Evolutionary conservation across 2,113 vertebrate species (phyloP), one percentile per base, ranked within the genome.

Genomic region (Dendrocopos noguchii): DNA sequence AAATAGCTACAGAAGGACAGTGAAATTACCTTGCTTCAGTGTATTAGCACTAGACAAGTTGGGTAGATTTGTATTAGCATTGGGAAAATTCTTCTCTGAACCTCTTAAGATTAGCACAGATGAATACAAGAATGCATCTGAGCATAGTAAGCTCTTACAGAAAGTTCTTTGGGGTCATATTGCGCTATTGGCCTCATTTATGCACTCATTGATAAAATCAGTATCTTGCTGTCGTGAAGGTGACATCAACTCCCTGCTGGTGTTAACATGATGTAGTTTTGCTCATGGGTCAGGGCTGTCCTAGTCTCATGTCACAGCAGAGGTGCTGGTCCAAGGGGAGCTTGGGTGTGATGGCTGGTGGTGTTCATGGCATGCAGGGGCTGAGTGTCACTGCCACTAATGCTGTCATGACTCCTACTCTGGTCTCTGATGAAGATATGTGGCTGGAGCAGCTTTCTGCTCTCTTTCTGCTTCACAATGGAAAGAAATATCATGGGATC

Each of bases 301-400:
- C 34, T 0, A 3, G 20, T 29, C 57, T 60, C 12, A 36, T 42
- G n/a, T 57, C 66, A 21, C 50, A 64, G 31, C 0, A 3, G 65
- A 21, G 1, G 2, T 59, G n/a, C 21, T 39, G 52, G 20, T 7
- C 0, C 0, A 70, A 57, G 24, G 15, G 44, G 15, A 46, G 28
- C 8, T 83, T 64, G 66, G 68, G 4, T 1, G 0, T 5, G 29
- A 2, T 28, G 0, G 0, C 22, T 57, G 24, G 17, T 11, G 13
- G 7, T 75, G 34, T 34, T 86, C 61, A n/a, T 11, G 71, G 47
- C 47, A 50, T 4, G 47, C 47, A 50, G 20, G 20, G 20, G 47
- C 20, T 50, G 47, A 50, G 47, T 29, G 25, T 52, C 6, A 27
- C 24, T 36, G 34, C 19, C 70, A 70, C 28, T 6, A 10, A 21